Conservation (phyloP, 2,797 vertebrate genomes). For the Anableps anableps region DNA sequence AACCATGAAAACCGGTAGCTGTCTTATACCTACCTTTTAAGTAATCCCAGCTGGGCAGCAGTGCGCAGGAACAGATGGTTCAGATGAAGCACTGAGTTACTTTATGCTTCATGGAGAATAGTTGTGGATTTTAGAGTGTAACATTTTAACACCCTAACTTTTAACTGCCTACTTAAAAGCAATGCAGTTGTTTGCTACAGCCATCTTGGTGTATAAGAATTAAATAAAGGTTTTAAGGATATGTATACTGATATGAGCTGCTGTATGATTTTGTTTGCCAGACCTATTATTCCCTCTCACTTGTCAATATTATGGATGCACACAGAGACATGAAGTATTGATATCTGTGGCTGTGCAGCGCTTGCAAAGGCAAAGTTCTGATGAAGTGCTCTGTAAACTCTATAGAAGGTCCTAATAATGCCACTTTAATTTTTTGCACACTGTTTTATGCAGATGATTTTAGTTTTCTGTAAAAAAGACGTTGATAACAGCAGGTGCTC, state of each 20-base stretch:
- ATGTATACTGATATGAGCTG: background rate
- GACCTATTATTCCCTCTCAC: background rate
- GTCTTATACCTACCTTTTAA: no score
- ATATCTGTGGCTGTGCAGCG: background rate
- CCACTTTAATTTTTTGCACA: background rate
- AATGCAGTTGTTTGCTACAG: background rate
- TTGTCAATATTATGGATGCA: background rate
- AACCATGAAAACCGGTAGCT: no score
- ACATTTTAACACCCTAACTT: background rate
- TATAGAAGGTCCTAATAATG: background rate
- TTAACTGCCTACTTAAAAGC: background rate
- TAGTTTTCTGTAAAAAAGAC: background rate
- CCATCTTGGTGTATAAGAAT: background rate
- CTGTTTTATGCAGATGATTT: background rate
- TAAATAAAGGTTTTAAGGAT: background rate
- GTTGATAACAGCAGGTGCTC: background rate
- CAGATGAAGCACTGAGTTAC: background rate
- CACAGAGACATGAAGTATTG: slow-evolving; percentile 1
- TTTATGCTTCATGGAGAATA: background rate
- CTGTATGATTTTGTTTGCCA: background rate
- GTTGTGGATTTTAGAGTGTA: background rate
- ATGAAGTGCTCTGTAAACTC: background rate
- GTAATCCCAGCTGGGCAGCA: background rate
- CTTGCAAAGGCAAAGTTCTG: background rate
- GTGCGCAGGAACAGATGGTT: background rate